Base-by-base conservation (phyloP, 2,797 vertebrate genomes). In the Echeneis naucrates region DNA sequence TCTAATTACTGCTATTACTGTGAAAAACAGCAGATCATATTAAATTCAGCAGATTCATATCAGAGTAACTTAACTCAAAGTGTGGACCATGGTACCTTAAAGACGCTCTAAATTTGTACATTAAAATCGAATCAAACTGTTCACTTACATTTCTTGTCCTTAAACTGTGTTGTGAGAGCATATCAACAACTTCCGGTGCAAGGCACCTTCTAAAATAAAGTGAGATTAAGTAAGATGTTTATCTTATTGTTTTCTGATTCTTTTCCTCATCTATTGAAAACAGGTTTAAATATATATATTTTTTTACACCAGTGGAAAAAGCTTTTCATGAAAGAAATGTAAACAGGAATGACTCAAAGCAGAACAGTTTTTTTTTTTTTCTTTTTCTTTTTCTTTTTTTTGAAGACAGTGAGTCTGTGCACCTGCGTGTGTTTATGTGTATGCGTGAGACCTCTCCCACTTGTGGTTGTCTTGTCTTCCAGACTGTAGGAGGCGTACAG, bases 401-500 rank as follows among this genome's bases (percentile, higher is more conserved):
- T 14, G 17, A 51, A 54, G 2, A 6, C 47, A 51, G 55, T 44
- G 58, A 19, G 61, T 26, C 38, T 55, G 45, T 17, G 4, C 51
- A 37, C 12, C 13, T 7, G 32, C 48, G 61, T 79, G 60, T 75
- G 55, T 81, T 30, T 58, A 8, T 61, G 38, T 56, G 53, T 63
- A 19, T 70, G 68, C 7, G 35, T 70, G 70, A 75, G 75, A 70
- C 42, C 38, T 74, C 82, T 83, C 78, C 85, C 68, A 85, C 84
- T 78, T 78, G 83, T 90, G 87, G 85, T 86, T 77, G 52, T 80
- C 72, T 82, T 74, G 65, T 80, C 58, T 90, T 65, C 81, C 79
- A 89, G 89, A 93, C 86, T 27, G 92, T 93, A 83, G 91, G 93
- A 92, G 93, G 89, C 68, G 68, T 86, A 88, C 83, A 92, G 88